Conservation (phyloP, 2,113 vertebrate species). For the Balaenoptera acutorostrata region DNA sequence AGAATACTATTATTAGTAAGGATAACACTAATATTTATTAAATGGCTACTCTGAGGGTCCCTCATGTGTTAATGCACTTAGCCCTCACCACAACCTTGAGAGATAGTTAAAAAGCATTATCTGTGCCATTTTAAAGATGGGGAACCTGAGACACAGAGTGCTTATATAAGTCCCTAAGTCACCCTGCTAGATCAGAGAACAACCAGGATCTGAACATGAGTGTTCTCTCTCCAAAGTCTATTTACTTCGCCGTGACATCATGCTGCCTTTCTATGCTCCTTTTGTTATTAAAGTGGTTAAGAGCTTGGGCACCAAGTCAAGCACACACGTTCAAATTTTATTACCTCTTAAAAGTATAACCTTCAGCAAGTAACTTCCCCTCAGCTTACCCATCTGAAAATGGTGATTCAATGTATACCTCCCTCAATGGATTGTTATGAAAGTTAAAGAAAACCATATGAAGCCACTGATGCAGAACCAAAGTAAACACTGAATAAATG, state of each 20-base stretch:
- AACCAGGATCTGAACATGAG: background rate
- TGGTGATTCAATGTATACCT: background rate
- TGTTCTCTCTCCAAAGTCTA: background rate
- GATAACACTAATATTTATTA: background rate
- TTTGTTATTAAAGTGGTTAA: background rate
- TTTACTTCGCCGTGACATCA: background rate
- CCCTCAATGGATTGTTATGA: background rate
- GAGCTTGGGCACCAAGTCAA: background rate
- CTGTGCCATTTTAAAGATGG: background rate
- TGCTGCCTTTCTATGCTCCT: background rate
- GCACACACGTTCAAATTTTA: background rate
- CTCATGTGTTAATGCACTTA: background rate
- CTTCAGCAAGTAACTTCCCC: background rate
- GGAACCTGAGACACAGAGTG: background rate
- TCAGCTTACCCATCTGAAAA: background rate
- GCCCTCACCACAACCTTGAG: background rate
- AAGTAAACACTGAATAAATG: background rate
- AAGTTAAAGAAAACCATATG: background rate
- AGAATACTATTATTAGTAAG: background rate
- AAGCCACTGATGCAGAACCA: background rate
- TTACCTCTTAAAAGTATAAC: background rate
- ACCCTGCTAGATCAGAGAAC: accelerated
- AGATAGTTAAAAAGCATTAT: background rate
- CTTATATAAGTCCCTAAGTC: too few species aligned
- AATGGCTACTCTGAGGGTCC: background rate